Evolutionary conservation across 2,888 invertebrate genomes (phyloP).

Genomic region (Drosophila differens): DNA sequence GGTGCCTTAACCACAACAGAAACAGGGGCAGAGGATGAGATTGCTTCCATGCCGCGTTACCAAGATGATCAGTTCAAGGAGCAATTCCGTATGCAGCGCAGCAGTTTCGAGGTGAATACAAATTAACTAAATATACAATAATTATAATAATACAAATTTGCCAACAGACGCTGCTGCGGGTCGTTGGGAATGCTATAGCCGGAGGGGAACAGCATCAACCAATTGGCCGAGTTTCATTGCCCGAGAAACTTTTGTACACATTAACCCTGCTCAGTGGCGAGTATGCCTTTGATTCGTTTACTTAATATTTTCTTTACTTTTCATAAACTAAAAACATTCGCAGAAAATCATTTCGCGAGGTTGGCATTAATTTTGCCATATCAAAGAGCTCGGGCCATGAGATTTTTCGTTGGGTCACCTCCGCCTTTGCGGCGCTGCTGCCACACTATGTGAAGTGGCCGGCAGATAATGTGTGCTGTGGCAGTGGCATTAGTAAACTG

Average conservation of each 20-base stretch:
- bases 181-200: constrained; percentile 31
- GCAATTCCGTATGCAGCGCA: constrained; percentile 54
- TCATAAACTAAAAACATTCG: not conserved
- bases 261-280: constrained; percentile 49
- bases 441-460: constrained; percentile 52
- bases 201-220: constrained; percentile 36
- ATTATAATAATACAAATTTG: not conserved
- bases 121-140: not conserved
- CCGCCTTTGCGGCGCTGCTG: constrained; percentile 36
- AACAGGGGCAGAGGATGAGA: not conserved
- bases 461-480: constrained; percentile 7
- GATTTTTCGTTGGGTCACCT: constrained; percentile 55
- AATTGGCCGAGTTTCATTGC: constrained; percentile 37
- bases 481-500: constrained; percentile 9
- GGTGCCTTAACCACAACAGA: not conserved
- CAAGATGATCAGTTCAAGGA: constrained; percentile 55
- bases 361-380: constrained; percentile 53
- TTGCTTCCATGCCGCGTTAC: not conserved
- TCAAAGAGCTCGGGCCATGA: constrained; percentile 58
- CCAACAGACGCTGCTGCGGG: constrained; percentile 32
- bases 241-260: constrained; percentile 51
- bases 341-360: constrained; percentile 55
- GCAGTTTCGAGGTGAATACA: constrained; percentile 45
- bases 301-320: not conserved
- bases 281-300: constrained; percentile 20